Evolutionary conservation across 2,113 vertebrate genomes (phyloP).

Genomic region (Nesogale talazaci): DNA sequence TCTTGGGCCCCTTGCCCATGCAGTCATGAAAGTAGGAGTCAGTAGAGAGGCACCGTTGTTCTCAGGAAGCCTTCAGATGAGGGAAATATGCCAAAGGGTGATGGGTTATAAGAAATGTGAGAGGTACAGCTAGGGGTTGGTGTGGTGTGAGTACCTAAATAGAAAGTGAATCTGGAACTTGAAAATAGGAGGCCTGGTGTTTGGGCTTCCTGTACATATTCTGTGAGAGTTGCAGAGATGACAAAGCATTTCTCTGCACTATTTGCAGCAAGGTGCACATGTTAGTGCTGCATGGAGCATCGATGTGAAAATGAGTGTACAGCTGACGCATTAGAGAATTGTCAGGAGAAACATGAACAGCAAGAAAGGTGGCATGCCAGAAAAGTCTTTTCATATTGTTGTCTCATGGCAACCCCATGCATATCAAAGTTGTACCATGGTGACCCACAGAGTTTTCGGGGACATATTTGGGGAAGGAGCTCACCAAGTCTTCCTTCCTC

Average conservation of each 20-base stretch:
- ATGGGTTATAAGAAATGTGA: background rate
- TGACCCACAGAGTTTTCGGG: background rate
- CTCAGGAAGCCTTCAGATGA: constrained; percentile 20
- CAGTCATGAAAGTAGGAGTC: background rate
- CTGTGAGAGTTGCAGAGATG: background rate
- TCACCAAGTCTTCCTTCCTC: background rate
- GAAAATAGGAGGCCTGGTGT: background rate
- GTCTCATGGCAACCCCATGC: background rate
- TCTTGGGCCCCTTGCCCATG: background rate
- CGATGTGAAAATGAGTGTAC: background rate
- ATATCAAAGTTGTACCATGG: background rate
- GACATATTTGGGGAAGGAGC: background rate
- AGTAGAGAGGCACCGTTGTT: background rate
- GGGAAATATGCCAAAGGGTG: background rate
- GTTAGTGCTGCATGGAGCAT: background rate
- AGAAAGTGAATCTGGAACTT: background rate
- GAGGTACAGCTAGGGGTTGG: too few species aligned
- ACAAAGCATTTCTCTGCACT: background rate
- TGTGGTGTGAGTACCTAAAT: background rate
- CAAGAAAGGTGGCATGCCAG: background rate
- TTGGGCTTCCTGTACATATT: constrained; percentile 8
- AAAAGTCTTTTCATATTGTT: background rate
- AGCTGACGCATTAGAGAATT: background rate
- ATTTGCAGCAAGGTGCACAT: background rate
- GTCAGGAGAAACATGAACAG: background rate